These are phyloP conservation scores for Caracal caracal DNA, from an alignment of 2,113 vertebrate genomes.

Conservation along the genomic window DNA sequence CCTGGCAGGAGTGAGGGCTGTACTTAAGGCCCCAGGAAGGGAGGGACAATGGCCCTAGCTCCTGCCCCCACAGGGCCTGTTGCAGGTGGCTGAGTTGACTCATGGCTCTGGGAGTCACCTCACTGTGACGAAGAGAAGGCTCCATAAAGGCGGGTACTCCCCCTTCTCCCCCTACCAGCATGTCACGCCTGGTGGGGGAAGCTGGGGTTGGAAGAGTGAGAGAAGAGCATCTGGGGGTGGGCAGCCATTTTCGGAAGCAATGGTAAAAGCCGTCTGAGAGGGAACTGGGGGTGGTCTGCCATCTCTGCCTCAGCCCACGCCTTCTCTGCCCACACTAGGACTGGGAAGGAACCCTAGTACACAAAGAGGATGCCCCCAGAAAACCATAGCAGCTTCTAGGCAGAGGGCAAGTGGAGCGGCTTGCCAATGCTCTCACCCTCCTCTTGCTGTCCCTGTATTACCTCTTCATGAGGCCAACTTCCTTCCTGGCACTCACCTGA, in stretches of 20 bases:
- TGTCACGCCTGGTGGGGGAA: conserved; percentile 74
- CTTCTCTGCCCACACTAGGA: not conserved
- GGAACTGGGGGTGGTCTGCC: conserved; percentile 66
- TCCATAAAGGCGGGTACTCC: conserved; percentile 68
- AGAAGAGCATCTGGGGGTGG: conserved; percentile 77
- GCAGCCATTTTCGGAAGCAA: conserved; percentile 79
- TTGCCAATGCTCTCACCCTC: not conserved
- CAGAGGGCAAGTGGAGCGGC: not conserved
- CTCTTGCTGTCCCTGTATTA: conserved; percentile 58
- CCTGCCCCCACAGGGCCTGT: conserved; percentile 36
- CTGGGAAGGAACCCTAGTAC: conserved; percentile 22
- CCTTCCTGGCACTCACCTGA: conserved; percentile 54
- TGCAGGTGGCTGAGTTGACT: conserved; percentile 76
- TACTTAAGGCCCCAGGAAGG: not conserved
- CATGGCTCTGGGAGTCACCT: conserved; percentile 73
- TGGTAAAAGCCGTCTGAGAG: conserved; percentile 69
- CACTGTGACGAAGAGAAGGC: conserved; percentile 70
- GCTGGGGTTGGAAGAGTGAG: conserved; percentile 66
- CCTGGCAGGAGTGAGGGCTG: conserved; percentile 3
- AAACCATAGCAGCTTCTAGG: not conserved
- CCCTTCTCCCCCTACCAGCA: conserved; percentile 58
- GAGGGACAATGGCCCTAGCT: not conserved
- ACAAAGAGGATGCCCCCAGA: not conserved
- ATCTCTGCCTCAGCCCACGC: conserved; percentile 58
- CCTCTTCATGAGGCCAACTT: conserved; percentile 2